Evolutionary conservation across 2,888 invertebrate genomes (phyloP).

Genomic region (Notodonta ziczac): DNA sequence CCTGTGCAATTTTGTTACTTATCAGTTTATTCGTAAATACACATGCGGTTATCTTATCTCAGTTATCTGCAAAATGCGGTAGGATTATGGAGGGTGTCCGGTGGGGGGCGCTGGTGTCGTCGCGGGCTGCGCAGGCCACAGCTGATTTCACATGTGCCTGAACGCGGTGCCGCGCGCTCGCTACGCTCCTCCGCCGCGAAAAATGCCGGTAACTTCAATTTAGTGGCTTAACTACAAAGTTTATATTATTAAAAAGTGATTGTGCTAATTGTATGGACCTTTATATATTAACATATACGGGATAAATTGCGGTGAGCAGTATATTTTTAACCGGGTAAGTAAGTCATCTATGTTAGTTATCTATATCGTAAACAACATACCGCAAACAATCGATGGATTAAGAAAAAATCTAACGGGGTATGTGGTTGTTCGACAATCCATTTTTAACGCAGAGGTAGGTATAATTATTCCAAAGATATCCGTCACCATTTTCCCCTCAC

Average conservation of each 20-base stretch:
- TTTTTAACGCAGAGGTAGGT: too few species aligned
- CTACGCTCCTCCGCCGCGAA: constrained; percentile 40
- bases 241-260: constrained; percentile 48
- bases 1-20: constrained; percentile 24
- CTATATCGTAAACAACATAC: background rate
- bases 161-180: constrained; percentile 60
- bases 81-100: constrained; percentile 35
- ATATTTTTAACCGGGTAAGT: constrained; percentile 57
- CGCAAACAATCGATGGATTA: too few species aligned
- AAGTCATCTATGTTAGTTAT: constrained; percentile 32
- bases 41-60: constrained; percentile 65
- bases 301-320: constrained; percentile 31
- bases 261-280: constrained; percentile 49
- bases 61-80: constrained; percentile 58
- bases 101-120: constrained; percentile 47
- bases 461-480: too few species aligned
- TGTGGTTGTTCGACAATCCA: too few species aligned
- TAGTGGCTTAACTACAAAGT: constrained; percentile 39
- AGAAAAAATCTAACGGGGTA: too few species aligned
- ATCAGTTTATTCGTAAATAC: constrained; percentile 61
- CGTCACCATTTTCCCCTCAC: too few species aligned
- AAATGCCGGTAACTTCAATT: constrained; percentile 67
- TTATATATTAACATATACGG: constrained; percentile 33
- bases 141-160: constrained; percentile 81
- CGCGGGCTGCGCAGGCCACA: constrained; percentile 56